Evolutionary conservation across 1,140 invertebrate genomes (phyloP).

Genomic region (Hirudo medicinalis): DNA sequence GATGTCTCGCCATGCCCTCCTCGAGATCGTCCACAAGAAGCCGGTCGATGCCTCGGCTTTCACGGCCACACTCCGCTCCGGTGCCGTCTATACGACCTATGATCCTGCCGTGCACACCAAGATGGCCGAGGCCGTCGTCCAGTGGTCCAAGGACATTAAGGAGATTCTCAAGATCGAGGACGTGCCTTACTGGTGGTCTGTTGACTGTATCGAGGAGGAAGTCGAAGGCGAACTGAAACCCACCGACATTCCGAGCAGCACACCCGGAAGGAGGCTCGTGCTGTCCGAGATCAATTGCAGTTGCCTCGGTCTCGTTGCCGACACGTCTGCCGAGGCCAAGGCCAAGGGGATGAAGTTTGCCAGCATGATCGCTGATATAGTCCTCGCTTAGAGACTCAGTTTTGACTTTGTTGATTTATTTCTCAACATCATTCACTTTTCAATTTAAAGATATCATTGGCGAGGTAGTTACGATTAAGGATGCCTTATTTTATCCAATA

Average conservation of each 20-base stretch:
- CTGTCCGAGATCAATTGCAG: slow-evolving; percentile 24
- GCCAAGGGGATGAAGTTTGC: slow-evolving; percentile 23
- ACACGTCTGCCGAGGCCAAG: slow-evolving; percentile 24
- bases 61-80: slow-evolving; percentile 22
- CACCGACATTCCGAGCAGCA: slow-evolving; percentile 21
- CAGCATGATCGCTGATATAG: slow-evolving; percentile 22
- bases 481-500: no score
- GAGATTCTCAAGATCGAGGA: slow-evolving; percentile 20
- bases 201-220: slow-evolving; percentile 24
- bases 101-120: slow-evolving; percentile 18
- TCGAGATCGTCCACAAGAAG: slow-evolving; percentile 23
- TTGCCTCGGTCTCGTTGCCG: slow-evolving; percentile 23
- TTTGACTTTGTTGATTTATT: neutral
- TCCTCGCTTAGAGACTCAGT: neutral
- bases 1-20: slow-evolving; percentile 17
- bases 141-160: slow-evolving; percentile 23
- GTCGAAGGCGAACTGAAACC: slow-evolving; percentile 12
- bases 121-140: slow-evolving; percentile 20
- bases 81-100: slow-evolving; percentile 22
- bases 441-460: no score
- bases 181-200: slow-evolving; percentile 25
- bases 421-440: no score
- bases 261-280: slow-evolving; percentile 18
- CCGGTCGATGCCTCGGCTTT: slow-evolving; percentile 23
- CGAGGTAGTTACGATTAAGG: no score